A percentile compares a stretch with the other conserved stretches of the same genome.
Conservation (phyloP, 2,113 vertebrate species). For the Microtus ochrogaster region DNA sequence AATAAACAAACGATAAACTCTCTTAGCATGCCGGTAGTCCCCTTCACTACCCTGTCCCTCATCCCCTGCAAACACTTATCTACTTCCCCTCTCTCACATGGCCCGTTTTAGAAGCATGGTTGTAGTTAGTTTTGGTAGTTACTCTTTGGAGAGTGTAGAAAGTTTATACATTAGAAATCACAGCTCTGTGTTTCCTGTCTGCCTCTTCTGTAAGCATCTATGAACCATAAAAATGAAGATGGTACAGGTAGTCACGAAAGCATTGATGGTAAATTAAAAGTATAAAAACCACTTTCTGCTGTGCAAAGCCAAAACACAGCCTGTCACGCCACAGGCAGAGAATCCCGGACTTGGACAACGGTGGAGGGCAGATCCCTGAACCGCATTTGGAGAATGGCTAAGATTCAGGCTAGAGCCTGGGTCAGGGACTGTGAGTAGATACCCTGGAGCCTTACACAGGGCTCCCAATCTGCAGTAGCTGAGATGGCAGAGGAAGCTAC, state of each 20-base stretch:
- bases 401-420: not conserved
- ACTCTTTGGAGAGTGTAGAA: not conserved
- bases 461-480: not conserved
- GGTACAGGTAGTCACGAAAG: not conserved
- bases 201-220: not conserved
- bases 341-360: not conserved
- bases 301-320: not conserved
- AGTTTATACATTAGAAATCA: not conserved
- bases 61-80: not conserved
- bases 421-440: no score
- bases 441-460: not conserved
- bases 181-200: not conserved
- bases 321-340: not conserved
- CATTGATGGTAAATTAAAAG: not conserved
- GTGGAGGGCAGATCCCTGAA: not conserved
- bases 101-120: not conserved
- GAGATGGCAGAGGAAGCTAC: not conserved
- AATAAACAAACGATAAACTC: not conserved
- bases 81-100: not conserved
- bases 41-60: accelerated
- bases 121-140: not conserved
- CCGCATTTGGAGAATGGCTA: not conserved
- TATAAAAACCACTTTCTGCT: not conserved
- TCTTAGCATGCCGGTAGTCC: not conserved
- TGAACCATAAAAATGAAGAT: not conserved